Base-by-base conservation (phyloP, 2,888 invertebrate species). In the Catonia carolina region DNA sequence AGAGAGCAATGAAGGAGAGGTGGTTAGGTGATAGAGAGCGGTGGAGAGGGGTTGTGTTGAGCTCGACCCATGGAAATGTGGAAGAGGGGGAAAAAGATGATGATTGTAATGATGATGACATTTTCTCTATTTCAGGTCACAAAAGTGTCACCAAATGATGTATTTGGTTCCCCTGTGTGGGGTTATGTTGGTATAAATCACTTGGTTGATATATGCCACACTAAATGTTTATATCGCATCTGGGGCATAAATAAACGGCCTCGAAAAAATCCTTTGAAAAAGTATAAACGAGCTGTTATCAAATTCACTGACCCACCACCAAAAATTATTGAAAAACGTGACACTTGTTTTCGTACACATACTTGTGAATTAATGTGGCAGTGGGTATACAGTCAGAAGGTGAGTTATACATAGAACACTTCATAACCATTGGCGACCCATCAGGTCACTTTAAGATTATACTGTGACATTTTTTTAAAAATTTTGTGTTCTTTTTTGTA, bases 151-250 rank as follows among this genome's bases (percentile, higher is more conserved):
- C 22, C 27, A 45, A 23, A 45, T 10, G 23, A 45, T 5, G 22
- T 45, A 45, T 45, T 45, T 23, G 45, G 23, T 2, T 27, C 45
- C 8, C 45, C 45, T 20, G 45, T 45, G 3, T 45, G 45, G 45
- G 45, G 45, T 27, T 45, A 45, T n/a, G 22, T 45, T 22, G 45
- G 45, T 14, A 4, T 45, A 3, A 45, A 45, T n/a, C 45, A 45
- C 14, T 8, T 45, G 7, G 45, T 45, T 14, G 45, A 45, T 22
- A 45, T 15, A 12, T 45, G 45, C 22, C 45, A 45, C 15, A 45
- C 45, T 2, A 45, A 45, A 45, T 45, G 45, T 15, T 23, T 23
- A 22, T 45, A 45, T 14, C 22, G 45, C 2, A 6, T 17, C 6
- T 45, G 45, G 45, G 23, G 22, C 14, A 45, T 45, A 3, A 45